Percentiles rank a stretch among this genome's conserved stretches.
Conservation (phyloP, 2,888 invertebrate species). For the Spodoptera picta region DNA sequence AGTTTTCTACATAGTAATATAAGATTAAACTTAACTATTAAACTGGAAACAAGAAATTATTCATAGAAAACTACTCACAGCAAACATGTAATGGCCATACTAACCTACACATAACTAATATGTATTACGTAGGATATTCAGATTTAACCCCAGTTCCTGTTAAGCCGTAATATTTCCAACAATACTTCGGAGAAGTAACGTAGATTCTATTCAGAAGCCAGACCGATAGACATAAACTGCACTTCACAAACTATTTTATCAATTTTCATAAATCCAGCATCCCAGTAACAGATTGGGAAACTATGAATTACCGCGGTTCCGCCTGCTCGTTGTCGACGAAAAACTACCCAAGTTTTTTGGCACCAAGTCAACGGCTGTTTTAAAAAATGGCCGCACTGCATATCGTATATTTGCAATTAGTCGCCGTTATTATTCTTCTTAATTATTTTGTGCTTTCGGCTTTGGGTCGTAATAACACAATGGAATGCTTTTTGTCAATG, state of each 20-base stretch:
- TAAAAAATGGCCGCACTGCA: conserved; percentile 18
- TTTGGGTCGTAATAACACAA: too few species aligned
- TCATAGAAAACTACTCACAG: too few species aligned
- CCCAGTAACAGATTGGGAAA: conserved; percentile 49
- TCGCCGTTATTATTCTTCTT: neutral
- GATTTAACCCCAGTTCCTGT: neutral
- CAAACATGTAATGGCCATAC: too few species aligned
- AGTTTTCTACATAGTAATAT: too few species aligned
- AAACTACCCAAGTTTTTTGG: conserved; percentile 68
- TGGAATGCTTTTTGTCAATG: too few species aligned
- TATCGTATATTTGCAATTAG: neutral
- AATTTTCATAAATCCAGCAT: conserved; percentile 53
- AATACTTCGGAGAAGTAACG: conserved; percentile 8
- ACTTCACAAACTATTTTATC: conserved; percentile 47
- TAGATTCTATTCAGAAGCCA: conserved; percentile 10
- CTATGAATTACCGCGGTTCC: conserved; percentile 54
- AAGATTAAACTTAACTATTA: too few species aligned
- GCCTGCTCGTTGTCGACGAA: conserved; percentile 54
- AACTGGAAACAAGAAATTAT: too few species aligned
- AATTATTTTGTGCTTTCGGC: too few species aligned
- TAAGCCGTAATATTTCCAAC: neutral
- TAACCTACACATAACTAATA: too few species aligned
- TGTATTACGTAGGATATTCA: too few species aligned
- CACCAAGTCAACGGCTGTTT: conserved; percentile 59
- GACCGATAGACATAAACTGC: conserved; percentile 24